These are phyloP conservation scores for Petrolisthes cinctipes DNA, from an alignment of 2,888 invertebrate genomes.

Conservation along the genomic window DNA sequence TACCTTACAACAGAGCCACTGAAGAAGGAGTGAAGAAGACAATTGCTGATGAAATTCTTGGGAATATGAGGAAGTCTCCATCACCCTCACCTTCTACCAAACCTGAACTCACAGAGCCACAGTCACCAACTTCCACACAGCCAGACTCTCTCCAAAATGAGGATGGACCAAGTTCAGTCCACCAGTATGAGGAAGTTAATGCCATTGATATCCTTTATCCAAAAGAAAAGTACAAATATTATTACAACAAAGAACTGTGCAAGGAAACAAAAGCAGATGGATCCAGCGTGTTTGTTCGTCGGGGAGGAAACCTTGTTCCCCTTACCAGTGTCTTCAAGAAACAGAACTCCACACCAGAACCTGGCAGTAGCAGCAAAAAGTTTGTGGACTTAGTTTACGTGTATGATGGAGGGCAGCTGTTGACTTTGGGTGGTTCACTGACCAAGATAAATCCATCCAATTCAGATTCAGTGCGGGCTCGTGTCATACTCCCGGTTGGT, in stretches of 20 bases:
- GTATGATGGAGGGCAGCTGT: constrained; percentile 60
- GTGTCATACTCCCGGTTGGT: constrained; percentile 58
- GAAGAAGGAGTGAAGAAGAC: constrained; percentile 53
- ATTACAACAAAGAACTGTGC: constrained; percentile 54
- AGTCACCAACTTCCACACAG: not conserved
- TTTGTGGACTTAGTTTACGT: constrained; percentile 62
- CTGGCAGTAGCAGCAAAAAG: constrained; percentile 24
- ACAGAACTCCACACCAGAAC: constrained; percentile 9
- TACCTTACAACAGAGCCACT: constrained; percentile 32
- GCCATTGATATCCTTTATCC: constrained; percentile 57
- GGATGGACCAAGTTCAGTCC: not conserved
- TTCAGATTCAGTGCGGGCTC: constrained; percentile 53
- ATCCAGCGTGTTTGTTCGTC: constrained; percentile 56
- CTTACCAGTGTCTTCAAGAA: constrained; percentile 59
- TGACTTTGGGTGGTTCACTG: constrained; percentile 60
- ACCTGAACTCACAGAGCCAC: not conserved
- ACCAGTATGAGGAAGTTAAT: constrained; percentile 55
- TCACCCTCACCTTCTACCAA: not conserved
- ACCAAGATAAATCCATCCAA: constrained; percentile 62
- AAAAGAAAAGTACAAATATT: constrained; percentile 58
- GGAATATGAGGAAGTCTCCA: not conserved
- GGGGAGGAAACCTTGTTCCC: constrained; percentile 60
- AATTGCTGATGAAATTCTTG: constrained; percentile 36
- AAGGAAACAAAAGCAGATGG: constrained; percentile 55
- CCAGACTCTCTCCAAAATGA: not conserved